Evolutionary conservation across 2,888 invertebrate genomes (phyloP), one percentile per base, ranked within the genome.

Genomic region (Acrocera orbiculus): DNA sequence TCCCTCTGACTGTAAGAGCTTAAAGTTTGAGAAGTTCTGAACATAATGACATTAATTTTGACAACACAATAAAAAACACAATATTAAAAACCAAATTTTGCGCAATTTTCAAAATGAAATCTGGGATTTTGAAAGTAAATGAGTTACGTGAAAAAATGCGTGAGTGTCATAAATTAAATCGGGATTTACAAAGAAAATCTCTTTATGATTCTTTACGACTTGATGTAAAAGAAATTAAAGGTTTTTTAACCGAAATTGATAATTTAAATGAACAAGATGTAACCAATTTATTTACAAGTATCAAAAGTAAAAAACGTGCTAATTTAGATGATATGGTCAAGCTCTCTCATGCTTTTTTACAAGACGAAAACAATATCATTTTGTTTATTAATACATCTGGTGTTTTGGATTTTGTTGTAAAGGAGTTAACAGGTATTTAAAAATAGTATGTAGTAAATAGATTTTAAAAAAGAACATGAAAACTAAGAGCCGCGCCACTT

Each of bases 231-330:
- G 54, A 59, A 37, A 53, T 58, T 8, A 46, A 47, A 27, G 36
- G 44, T 4, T 44, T 49, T 20, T 44, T 56, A 3, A 17, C 30
- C 1, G 52, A 56, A 19, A 35, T 56, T 17, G 51, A 56, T 6
- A 47, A 48, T 27, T 32, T 58, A 4, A 46, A 46, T 0, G 47
- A 44, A 16, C 50, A 53, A 9, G 58, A 60, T 45, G 51, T 60
- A 0, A 36, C 36, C 3, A 57, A 53, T 2, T 30, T 60, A 32
- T 53, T 53, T 0, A 38, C 41, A 3, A 44, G 56, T 9, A 57
- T 59, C 4, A 60, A 58, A 36, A 43, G 59, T 0, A 50, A 51
- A 1, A 58, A 55, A 34, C 53, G 52, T 42, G 58, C 58, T 2
- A 45, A 47, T 0, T 25, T 38, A 2, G 52, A 53, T 6, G 60